Evolutionary conservation across 2,113 vertebrate genomes (phyloP), one percentile per base, ranked within the genome.

Genomic region (Hippocampus mohnikei): DNA sequence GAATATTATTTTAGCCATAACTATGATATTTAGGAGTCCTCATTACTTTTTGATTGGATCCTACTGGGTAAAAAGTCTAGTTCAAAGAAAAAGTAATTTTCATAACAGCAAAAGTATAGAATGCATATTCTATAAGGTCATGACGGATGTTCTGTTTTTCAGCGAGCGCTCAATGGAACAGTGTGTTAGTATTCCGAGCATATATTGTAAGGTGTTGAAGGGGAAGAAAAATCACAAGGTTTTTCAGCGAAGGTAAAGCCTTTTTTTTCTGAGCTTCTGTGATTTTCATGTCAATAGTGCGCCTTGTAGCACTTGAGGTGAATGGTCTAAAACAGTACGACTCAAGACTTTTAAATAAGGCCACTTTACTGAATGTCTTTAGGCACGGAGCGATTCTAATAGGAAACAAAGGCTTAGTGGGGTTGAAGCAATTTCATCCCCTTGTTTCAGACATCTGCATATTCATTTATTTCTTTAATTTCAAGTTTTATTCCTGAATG

Each of bases 201-300:
- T 37, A 66, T 33, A 46, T 53, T 53, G 53, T 61, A 44, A 6
- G 72, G 69, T 76, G 82, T 83, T 78, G 27, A 77, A 63, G 62
- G 4, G 67, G 70, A 18, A 18, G 46, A 16, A 5, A 16, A 48
- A 48, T 18, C 46, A 48, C 16, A 48, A 48, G 46, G 46, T 21
- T 42, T 78, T 75, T 72, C 56, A 62, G 72, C 41, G 48, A 79
- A 69, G 42, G 41, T 18, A 70, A 75, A 68, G 58, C 68, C 5
- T 37, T 37, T 37, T 61, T 66, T 73, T 72, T 44, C 58, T 53
- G 27, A 56, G 50, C 56, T 65, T 70, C 42, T 74, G 74, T 81
- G 69, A 86, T 87, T 85, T 86, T 78, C 77, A 86, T 82, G 84
- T 86, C 81, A 86, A 77, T 79, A 69, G 79, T 10, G 0, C 63